Evolutionary conservation across 2,888 invertebrate genomes (phyloP).

Genomic region (Cyrtodaria siliqua): DNA sequence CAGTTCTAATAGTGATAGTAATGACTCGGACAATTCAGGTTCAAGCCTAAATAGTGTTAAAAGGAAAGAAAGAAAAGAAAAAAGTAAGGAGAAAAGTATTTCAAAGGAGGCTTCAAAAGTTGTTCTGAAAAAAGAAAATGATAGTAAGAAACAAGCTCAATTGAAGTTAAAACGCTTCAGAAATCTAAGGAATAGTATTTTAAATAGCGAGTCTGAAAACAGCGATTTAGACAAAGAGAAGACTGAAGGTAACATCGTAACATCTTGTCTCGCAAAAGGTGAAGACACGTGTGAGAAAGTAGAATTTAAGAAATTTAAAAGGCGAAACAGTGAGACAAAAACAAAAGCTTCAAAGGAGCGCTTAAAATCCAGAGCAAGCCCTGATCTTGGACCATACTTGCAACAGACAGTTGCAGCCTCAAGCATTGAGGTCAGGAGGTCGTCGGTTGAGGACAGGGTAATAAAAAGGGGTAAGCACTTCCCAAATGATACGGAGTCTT

Average conservation of each 20-base stretch:
- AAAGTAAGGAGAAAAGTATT: neutral
- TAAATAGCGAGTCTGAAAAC: slow-evolving; percentile 68
- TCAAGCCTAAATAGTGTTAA: neutral
- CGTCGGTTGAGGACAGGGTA: slow-evolving; percentile 8
- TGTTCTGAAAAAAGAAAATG: neutral
- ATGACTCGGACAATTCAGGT: slow-evolving; percentile 1
- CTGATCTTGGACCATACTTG: slow-evolving; percentile 61
- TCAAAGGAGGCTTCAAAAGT: no score
- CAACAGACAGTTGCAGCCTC: slow-evolving; percentile 37
- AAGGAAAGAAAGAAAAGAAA: neutral
- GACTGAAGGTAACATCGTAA: neutral
- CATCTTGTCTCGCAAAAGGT: slow-evolving; percentile 9
- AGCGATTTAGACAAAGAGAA: slow-evolving; percentile 29
- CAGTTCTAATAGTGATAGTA: slow-evolving; percentile 42
- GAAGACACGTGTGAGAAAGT: slow-evolving; percentile 25
- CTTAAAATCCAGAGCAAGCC: slow-evolving; percentile 25
- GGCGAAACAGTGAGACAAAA: slow-evolving; percentile 16
- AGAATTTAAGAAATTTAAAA: slow-evolving; percentile 36
- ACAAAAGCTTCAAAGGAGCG: slow-evolving; percentile 14
- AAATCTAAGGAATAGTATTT: slow-evolving; percentile 65
- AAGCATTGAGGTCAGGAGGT: neutral
- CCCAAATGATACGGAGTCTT: neutral
- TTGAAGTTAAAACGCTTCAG: slow-evolving; percentile 66
- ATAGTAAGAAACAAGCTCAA: slow-evolving; percentile 27
- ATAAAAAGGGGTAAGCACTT: neutral